phyloP scores from a whole-genome alignment of 2,888 invertebrate species.

The Callinectes sapidus region DNA sequence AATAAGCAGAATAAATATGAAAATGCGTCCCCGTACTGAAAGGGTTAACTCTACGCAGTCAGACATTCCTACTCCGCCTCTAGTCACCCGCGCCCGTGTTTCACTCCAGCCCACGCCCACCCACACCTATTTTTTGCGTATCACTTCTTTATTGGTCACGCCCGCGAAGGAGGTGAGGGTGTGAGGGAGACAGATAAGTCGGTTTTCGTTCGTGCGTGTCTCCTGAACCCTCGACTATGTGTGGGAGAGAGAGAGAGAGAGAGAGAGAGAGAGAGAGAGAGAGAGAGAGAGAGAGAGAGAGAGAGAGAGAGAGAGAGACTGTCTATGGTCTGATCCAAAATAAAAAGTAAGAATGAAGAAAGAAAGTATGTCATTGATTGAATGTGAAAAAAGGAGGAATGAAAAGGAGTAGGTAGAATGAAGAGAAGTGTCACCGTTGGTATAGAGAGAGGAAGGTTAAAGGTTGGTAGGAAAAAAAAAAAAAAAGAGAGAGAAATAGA shows the following conservation, averaged over 20 bases:
- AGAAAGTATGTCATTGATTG: not conserved
- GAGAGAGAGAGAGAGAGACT: not conserved
- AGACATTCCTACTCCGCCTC: not conserved
- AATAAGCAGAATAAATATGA: too few relatives aligned
- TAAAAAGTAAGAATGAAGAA: not conserved
- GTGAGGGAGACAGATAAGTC: not conserved
- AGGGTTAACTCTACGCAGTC: not conserved
- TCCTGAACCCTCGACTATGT: not conserved
- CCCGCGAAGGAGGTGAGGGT: not conserved
- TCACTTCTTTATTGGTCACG: slow-evolving; percentile 17
- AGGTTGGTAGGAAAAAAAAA: not conserved
- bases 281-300: not conserved
- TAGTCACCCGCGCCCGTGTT: not conserved
- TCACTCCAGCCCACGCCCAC: not conserved
- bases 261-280: not conserved
- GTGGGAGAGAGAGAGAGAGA: not conserved
- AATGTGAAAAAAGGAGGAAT: not conserved
- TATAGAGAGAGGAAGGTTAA: not conserved
- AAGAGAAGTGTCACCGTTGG: not conserved
- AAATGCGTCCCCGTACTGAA: not conserved
- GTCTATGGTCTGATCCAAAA: not conserved
- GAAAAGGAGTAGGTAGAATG: not conserved
- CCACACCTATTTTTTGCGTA: slow-evolving; percentile 10
- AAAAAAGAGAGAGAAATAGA: not conserved
- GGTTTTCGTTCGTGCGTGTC: not conserved